Evolutionary conservation across 2,797 vertebrate genomes (phyloP).

Genomic region (Megalops cyprinoides): DNA sequence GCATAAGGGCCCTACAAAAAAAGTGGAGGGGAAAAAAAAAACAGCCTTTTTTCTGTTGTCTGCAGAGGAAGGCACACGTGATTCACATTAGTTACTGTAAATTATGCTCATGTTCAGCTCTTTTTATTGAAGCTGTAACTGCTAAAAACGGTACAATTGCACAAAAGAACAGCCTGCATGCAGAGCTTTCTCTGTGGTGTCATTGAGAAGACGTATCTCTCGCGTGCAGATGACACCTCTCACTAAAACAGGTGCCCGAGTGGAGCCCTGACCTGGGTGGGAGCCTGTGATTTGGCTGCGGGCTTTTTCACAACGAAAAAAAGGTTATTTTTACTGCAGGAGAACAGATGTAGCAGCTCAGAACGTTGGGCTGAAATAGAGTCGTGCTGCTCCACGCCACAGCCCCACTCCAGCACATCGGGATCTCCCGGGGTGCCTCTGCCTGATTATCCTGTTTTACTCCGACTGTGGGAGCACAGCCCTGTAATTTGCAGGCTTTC

Average conservation of each 20-base stretch:
- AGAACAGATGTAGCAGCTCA: not conserved
- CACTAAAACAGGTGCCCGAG: not conserved
- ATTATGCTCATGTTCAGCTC: no score
- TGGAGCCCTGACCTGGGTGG: not conserved
- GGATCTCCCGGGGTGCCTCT: not conserved
- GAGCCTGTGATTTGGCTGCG: not conserved
- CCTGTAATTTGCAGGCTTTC: not conserved
- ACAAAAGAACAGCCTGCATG: no score
- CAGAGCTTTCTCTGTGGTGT: not conserved
- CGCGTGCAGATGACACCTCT: not conserved
- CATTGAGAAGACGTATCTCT: not conserved
- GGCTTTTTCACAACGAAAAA: not conserved
- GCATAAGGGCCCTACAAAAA: no score
- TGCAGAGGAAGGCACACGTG: not conserved
- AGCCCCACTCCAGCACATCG: not conserved
- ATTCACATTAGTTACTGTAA: not conserved
- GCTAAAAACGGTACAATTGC: not conserved
- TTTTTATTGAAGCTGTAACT: not conserved
- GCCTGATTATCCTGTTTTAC: not conserved
- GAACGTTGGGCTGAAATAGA: not conserved
- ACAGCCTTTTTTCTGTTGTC: not conserved
- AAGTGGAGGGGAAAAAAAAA: no score
- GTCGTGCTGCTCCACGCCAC: not conserved
- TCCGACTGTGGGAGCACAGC: not conserved
- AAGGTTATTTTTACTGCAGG: conserved; percentile 3